Evolutionary conservation across 2,888 invertebrate species (phyloP).

Genomic region (Catocala fraxini): DNA sequence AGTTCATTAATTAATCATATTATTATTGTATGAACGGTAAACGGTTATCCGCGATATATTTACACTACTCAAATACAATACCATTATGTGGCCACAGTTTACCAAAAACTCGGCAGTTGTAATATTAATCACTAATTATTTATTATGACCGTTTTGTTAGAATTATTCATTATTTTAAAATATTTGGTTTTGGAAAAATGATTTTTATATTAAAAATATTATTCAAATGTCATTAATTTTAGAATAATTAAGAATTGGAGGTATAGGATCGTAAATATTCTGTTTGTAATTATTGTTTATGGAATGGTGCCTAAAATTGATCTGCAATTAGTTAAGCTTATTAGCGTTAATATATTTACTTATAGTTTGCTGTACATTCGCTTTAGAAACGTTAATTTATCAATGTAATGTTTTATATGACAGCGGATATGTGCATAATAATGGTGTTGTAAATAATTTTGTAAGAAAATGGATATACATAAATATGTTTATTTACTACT

Average conservation of each 20-base stretch:
- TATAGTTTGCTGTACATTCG: constrained; percentile 76
- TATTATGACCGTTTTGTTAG: constrained; percentile 25
- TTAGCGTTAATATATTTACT: constrained; percentile 60
- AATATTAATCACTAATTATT: neutral
- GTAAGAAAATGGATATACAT: constrained; percentile 83
- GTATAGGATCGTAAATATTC: constrained; percentile 40
- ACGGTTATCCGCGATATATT: constrained; percentile 16
- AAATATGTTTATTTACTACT: constrained; percentile 80
- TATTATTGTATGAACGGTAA: constrained; percentile 20
- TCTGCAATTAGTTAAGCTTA: constrained; percentile 73
- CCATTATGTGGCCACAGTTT: neutral
- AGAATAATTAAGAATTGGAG: constrained; percentile 14
- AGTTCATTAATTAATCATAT: constrained; percentile 9
- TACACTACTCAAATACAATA: neutral
- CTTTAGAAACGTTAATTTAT: constrained; percentile 80
- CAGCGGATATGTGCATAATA: constrained; percentile 84
- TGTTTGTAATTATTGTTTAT: constrained; percentile 58
- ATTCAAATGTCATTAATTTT: constrained; percentile 29
- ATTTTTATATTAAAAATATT: constrained; percentile 23
- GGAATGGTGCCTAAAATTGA: constrained; percentile 78
- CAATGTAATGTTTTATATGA: constrained; percentile 83
- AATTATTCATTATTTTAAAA: constrained; percentile 25
- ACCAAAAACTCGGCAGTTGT: neutral
- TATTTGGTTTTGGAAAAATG: constrained; percentile 20
- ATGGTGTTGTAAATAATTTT: constrained; percentile 86